phyloP scores from a whole-genome alignment of 2,888 invertebrate species.

The Perdita meconis region DNA sequence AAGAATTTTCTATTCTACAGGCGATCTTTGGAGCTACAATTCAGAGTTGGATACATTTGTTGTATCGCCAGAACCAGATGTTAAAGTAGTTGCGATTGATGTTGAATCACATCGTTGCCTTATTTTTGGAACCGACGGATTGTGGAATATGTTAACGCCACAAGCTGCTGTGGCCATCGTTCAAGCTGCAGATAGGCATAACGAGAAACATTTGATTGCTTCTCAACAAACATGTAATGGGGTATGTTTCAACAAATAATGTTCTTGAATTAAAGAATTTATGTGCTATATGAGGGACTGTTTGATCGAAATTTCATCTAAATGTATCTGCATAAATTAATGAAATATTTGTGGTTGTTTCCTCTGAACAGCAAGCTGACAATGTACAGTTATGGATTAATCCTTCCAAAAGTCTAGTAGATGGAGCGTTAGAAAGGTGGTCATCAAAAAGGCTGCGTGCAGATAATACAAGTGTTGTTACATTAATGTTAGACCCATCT shows the following conservation, averaged over 20 bases:
- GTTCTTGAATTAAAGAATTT: too few species aligned
- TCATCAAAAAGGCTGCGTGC: constrained; percentile 93
- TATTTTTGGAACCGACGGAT: constrained; percentile 97
- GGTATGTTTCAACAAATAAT: constrained; percentile 67
- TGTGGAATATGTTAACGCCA: constrained; percentile 97
- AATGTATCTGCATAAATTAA: not conserved
- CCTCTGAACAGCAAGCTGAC: constrained; percentile 73
- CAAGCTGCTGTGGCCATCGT: constrained; percentile 94
- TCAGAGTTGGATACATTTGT: constrained; percentile 95
- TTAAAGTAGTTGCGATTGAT: constrained; percentile 93
- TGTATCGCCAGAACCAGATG: constrained; percentile 99
- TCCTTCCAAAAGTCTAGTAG: constrained; percentile 95
- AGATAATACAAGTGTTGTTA: constrained; percentile 98
- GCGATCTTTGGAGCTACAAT: constrained; percentile 99
- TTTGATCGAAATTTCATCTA: too few species aligned
- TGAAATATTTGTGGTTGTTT: constrained; percentile 8
- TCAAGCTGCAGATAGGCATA: constrained; percentile 91
- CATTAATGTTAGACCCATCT: constrained; percentile 95
- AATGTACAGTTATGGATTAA: constrained; percentile 90
- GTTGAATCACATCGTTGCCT: constrained; percentile 89
- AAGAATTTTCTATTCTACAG: constrained; percentile 79
- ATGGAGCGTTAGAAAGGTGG: constrained; percentile 93
- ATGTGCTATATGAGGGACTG: too few species aligned
- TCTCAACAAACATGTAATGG: constrained; percentile 81
- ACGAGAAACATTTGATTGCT: constrained; percentile 87